Evolutionary conservation across 1,140 invertebrate genomes (phyloP).

Genomic region (Drosophila arawakana): DNA sequence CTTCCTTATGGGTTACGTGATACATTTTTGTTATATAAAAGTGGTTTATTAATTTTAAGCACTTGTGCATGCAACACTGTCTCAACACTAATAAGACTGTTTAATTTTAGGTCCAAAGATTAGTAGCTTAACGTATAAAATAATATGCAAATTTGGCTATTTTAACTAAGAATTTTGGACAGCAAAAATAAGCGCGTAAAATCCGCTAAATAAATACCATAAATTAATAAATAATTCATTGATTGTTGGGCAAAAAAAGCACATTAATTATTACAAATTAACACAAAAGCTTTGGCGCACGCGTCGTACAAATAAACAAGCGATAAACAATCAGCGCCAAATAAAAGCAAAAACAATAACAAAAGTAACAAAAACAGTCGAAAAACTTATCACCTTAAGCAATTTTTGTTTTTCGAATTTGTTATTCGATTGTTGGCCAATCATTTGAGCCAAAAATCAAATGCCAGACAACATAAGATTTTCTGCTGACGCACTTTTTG

Average conservation of each 20-base stretch:
- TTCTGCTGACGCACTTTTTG: constrained; percentile 64
- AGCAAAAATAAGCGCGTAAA: constrained; percentile 29
- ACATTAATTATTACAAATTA: constrained; percentile 79
- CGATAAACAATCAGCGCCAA: constrained; percentile 48
- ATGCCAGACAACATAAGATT: constrained; percentile 29
- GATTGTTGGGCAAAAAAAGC: constrained; percentile 33
- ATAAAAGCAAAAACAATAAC: constrained; percentile 8
- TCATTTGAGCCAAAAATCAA: constrained; percentile 22
- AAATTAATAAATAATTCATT: constrained; percentile 57
- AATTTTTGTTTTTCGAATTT: constrained; percentile 48
- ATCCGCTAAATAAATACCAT: constrained; percentile 17
- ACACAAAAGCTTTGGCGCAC: constrained; percentile 60
- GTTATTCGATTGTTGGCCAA: constrained; percentile 38
- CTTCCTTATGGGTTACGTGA: constrained; percentile 30
- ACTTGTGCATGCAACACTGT: constrained; percentile 23
- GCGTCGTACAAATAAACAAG: constrained; percentile 51
- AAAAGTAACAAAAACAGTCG: constrained; percentile 28
- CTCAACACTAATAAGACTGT: background rate
- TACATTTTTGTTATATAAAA: constrained; percentile 8
- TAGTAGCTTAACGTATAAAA: background rate
- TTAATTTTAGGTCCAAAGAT: background rate
- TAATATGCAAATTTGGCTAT: constrained; percentile 10
- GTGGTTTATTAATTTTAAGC: constrained; percentile 14
- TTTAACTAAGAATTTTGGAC: constrained; percentile 21
- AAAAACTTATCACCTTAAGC: constrained; percentile 61